Evolutionary conservation across 2,888 invertebrate genomes (phyloP), one percentile per base, ranked within the genome.

Genomic region (Netelia fuscicornis): DNA sequence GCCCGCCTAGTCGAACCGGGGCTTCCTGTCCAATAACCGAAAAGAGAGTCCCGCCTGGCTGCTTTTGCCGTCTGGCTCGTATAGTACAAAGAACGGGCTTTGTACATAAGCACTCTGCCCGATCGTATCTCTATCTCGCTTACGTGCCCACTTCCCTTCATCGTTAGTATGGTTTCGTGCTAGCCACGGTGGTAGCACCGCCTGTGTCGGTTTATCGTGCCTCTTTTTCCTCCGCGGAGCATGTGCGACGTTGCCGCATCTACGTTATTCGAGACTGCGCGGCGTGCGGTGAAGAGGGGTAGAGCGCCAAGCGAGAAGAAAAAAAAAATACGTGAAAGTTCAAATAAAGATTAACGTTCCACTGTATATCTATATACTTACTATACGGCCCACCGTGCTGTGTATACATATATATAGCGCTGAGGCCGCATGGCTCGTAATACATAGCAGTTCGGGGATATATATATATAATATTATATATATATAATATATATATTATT

Each of bases 281-380:
- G 44, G 83, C 23, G 70, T 2, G 44, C 42, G 48, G 10, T 42
- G 70, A 9, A 56, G 20, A 52, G 60, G 20, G 67, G 25, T 30
- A 68, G 67, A 2, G 62, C 44, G 52, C 52, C 30, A 56, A 77
- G 62, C 52, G 65, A 78, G 68, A 86, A 88, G 87, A 89, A 88
- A 88, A 88, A 88, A 88, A 87, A 86, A 89, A 87, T 89, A 92
- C 89, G 91, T 90, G 90, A 92, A 91, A 92, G 91, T 92, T 89
- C 77, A 90, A 86, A 87, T 86, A 81, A 83, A 87, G 86, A 80
- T 83, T 60, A 79, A 65, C 62, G 81, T 64, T 78, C 72, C 77
- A 77, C 77, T 80, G 79, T 81, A 65, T 65, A 65, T 25, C 77
- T 80, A 85, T 81, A 65, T 65, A 65, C 42, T 54, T 54, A 37